phyloP scores from a whole-genome alignment of 2,113 vertebrate species.

The Paralichthys olivaceus region DNA sequence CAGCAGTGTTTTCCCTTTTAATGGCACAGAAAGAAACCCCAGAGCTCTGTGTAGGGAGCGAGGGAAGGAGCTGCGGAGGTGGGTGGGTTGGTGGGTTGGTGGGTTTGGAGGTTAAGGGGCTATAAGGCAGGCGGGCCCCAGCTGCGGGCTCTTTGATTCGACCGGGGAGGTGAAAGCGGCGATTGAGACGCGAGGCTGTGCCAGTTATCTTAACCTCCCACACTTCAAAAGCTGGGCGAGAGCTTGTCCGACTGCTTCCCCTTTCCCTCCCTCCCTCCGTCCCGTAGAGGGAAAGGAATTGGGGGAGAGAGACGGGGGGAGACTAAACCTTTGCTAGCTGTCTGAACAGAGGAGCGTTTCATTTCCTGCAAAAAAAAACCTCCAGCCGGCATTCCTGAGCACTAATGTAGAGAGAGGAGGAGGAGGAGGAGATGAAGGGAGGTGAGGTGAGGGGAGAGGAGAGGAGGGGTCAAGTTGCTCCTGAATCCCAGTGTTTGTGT shows the following conservation, averaged over 20 bases:
- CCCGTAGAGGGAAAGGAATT: slow-evolving; percentile 54
- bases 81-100: slow-evolving; percentile 39
- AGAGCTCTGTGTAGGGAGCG: slow-evolving; percentile 3
- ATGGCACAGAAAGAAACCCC: slow-evolving; percentile 62
- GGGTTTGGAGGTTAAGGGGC: slow-evolving; percentile 50
- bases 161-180: slow-evolving; percentile 75
- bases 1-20: slow-evolving; percentile 70
- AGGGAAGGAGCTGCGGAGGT: slow-evolving; percentile 26
- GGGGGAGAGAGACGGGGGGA: slow-evolving; percentile 33
- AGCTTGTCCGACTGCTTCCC: slow-evolving; percentile 59
- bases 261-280: slow-evolving; percentile 18
- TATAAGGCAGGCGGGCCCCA: slow-evolving; percentile 70
- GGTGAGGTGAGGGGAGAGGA: slow-evolving; percentile 34
- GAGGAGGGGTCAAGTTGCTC: slow-evolving; percentile 78
- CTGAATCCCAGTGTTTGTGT: slow-evolving; percentile 88
- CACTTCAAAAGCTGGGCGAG: slow-evolving; percentile 84
- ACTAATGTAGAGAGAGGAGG: slow-evolving; percentile 69
- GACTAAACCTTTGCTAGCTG: slow-evolving; percentile 65
- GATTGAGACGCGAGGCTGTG: slow-evolving; percentile 75
- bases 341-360: slow-evolving; percentile 87
- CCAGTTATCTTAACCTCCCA: slow-evolving; percentile 89
- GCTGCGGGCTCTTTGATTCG: slow-evolving; percentile 83
- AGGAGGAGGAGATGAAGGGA: slow-evolving; percentile 39
- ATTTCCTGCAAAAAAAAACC: slow-evolving; percentile 82
- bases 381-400: slow-evolving; percentile 84